phyloP scores from a whole-genome alignment of 2,113 vertebrate genomes.

The Phoenicopterus ruber region DNA sequence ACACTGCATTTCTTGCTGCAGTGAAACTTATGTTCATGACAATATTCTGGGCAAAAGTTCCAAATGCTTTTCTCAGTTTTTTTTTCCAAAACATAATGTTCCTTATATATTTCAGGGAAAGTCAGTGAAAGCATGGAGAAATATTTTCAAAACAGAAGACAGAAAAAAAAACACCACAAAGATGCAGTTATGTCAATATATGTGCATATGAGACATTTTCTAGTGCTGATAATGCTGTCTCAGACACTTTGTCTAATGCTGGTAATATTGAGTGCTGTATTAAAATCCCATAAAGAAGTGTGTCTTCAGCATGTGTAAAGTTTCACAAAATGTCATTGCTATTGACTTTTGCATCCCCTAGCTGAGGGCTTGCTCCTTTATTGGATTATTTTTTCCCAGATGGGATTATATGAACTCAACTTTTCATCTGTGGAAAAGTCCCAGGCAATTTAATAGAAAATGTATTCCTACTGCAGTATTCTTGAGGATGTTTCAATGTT shows the following conservation, averaged over 20 bases:
- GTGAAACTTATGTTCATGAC: background rate
- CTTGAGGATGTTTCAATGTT: background rate
- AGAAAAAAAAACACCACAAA: background rate
- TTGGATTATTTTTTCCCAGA: constrained; percentile 22
- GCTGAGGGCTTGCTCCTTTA: constrained; percentile 16
- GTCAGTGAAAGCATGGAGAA: background rate
- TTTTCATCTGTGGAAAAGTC: background rate
- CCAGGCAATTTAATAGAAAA: background rate
- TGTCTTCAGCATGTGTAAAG: constrained; percentile 5
- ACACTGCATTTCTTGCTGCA: background rate
- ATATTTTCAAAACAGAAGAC: background rate
- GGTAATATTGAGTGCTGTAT: background rate
- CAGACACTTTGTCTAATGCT: constrained; percentile 9
- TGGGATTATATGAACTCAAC: constrained; percentile 1
- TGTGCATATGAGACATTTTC: background rate
- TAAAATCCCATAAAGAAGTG: background rate
- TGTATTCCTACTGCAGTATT: background rate
- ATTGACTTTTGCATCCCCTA: constrained; percentile 17
- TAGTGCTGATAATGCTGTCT: constrained; percentile 8
- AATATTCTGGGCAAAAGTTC: background rate
- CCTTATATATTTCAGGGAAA: background rate
- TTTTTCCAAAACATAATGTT: background rate
- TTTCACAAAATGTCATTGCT: constrained; percentile 28
- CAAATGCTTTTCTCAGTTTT: background rate
- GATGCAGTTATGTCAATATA: background rate